A percentile compares a stretch with the other conserved stretches of the same genome.
Evolutionary conservation across 2,888 invertebrate genomes (phyloP).

Genomic region (Meliscaeva auricollis): DNA sequence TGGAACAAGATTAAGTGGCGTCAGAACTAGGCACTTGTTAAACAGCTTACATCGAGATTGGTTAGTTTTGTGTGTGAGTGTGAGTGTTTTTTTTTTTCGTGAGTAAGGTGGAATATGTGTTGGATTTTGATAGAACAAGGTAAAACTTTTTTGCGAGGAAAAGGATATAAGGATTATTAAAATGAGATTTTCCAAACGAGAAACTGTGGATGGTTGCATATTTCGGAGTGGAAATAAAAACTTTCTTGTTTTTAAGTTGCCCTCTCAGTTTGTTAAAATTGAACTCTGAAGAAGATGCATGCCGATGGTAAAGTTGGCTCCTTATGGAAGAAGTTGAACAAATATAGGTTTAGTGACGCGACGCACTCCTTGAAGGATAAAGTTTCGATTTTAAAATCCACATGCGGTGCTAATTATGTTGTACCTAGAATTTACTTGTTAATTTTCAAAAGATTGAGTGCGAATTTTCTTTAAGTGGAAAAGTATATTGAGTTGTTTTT

Average conservation of each 20-base stretch:
- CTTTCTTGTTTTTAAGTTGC: slow-evolving; percentile 57
- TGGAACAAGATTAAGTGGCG: slow-evolving; percentile 75
- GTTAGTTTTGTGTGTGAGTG: slow-evolving; percentile 3
- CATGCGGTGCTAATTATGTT: slow-evolving; percentile 72
- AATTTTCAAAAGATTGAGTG: slow-evolving; percentile 72
- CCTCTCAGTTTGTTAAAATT: slow-evolving; percentile 40
- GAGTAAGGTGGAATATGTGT: background rate
- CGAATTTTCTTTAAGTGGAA: slow-evolving; percentile 70
- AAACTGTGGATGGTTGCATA: slow-evolving; percentile 24
- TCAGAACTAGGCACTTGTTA: slow-evolving; percentile 71
- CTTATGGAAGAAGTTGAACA: background rate
- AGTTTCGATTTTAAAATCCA: slow-evolving; percentile 72
- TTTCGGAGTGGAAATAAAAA: slow-evolving; percentile 51
- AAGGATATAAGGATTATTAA: slow-evolving; percentile 70
- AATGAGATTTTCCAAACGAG: slow-evolving; percentile 69
- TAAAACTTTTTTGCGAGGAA: slow-evolving; percentile 49
- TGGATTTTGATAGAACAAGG: slow-evolving; percentile 34
- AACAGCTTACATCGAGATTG: slow-evolving; percentile 59
- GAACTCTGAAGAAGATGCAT: background rate
- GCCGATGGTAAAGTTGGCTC: slow-evolving; percentile 48
- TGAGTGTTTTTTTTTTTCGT: background rate
- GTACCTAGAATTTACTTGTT: slow-evolving; percentile 68
- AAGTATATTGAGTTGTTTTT: slow-evolving; percentile 41
- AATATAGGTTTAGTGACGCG: slow-evolving; percentile 7
- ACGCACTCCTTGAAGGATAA: slow-evolving; percentile 59